Percentiles rank a stretch among this genome's conserved stretches.
phyloP scores from a whole-genome alignment of 2,888 invertebrate genomes.

The Clivina fossor region DNA sequence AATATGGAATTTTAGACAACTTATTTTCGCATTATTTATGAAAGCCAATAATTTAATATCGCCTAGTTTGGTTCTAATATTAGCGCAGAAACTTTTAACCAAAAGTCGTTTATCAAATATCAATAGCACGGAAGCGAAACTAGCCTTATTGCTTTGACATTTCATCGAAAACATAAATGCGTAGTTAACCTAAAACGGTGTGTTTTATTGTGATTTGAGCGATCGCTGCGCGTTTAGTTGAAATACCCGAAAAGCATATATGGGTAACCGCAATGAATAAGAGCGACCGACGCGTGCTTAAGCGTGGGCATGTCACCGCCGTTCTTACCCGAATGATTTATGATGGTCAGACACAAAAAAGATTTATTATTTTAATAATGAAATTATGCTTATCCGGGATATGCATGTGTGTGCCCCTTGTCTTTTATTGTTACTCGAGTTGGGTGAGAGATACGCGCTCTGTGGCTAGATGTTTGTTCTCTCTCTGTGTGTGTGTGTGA shows the following conservation, averaged over 20 bases:
- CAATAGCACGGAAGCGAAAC: too few species aligned
- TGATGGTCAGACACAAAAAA: conserved; percentile 29
- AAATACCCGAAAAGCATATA: neutral
- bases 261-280: too few species aligned
- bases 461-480: neutral
- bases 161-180: too few species aligned
- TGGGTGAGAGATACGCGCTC: neutral
- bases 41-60: too few species aligned
- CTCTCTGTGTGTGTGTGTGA: neutral
- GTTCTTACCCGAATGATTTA: conserved; percentile 23
- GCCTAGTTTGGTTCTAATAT: too few species aligned
- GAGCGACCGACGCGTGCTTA: too few species aligned
- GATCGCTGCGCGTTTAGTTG: too few species aligned
- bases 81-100: neutral
- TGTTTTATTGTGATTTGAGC: too few species aligned
- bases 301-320: conserved; percentile 19
- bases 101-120: too few species aligned
- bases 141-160: too few species aligned
- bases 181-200: too few species aligned
- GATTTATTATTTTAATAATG: conserved; percentile 37
- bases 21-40: too few species aligned
- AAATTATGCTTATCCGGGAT: conserved; percentile 38
- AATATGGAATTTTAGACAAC: neutral
- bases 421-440: conserved; percentile 9
- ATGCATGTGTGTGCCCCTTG: conserved; percentile 28